Percentiles rank a stretch among this genome's conserved stretches.
These are phyloP conservation scores for Zeugodacus cucurbitae DNA, from an alignment of 1,140 invertebrate species.

Conservation along the genomic window DNA sequence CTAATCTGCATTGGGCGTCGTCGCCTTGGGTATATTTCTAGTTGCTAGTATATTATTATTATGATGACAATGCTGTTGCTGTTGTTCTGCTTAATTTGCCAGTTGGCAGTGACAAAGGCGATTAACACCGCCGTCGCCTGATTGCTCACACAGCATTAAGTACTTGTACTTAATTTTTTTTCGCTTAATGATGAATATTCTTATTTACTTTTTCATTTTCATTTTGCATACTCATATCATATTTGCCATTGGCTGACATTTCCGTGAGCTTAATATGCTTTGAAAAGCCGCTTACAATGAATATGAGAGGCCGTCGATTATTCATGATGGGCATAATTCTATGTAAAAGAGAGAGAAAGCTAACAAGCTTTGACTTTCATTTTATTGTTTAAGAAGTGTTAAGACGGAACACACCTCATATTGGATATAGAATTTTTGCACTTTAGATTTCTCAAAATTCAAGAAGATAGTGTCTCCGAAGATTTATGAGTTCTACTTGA, in stretches of 20 bases:
- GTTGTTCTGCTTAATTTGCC: constrained; percentile 9
- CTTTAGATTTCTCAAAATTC: too few species aligned
- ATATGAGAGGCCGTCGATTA: not conserved
- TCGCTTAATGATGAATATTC: not conserved
- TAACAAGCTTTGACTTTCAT: not conserved
- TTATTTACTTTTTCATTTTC: not conserved
- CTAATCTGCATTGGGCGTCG: constrained; percentile 14
- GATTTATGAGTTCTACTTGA: too few species aligned
- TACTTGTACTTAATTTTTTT: constrained; percentile 15
- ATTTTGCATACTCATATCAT: not conserved
- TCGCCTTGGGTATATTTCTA: not conserved
- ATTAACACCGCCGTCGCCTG: not conserved
- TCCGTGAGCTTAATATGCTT: not conserved
- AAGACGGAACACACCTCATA: too few species aligned
- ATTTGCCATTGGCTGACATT: not conserved
- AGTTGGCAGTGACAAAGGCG: constrained; percentile 29
- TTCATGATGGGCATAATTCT: not conserved
- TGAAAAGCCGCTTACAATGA: not conserved
- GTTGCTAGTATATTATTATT: not conserved
- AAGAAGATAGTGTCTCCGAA: too few species aligned
- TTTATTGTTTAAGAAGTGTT: not conserved
- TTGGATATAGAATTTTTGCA: too few species aligned
- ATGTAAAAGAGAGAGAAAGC: not conserved
- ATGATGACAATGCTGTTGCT: not conserved
- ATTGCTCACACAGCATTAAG: not conserved